These are phyloP conservation scores for Grammomys surdaster DNA, from an alignment of 2,113 vertebrate species.

Conservation along the genomic window DNA sequence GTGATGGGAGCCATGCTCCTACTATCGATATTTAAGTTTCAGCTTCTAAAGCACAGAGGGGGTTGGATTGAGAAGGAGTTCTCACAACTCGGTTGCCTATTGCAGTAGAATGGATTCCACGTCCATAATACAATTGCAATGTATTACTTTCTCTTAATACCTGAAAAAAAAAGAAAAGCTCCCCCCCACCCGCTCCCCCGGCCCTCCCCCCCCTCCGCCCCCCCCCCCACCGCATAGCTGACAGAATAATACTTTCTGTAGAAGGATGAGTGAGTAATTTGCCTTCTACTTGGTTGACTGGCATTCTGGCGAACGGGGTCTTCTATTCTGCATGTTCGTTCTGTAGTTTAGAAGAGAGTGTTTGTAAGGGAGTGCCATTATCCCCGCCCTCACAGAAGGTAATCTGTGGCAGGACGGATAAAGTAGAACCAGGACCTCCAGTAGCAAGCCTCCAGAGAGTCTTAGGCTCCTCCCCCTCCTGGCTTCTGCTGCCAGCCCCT, in stretches of 20 bases:
- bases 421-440: slow-evolving; percentile 54
- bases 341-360: slow-evolving; percentile 83
- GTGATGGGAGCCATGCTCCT: slow-evolving; percentile 6
- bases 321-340: slow-evolving; percentile 80
- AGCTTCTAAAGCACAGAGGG: slow-evolving; percentile 49
- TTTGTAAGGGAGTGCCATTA: slow-evolving; percentile 84
- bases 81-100: slow-evolving; percentile 37
- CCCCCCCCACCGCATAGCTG: slow-evolving; percentile 55
- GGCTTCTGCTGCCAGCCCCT: background rate
- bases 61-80: slow-evolving; percentile 48
- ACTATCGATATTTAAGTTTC: slow-evolving; percentile 48
- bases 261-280: slow-evolving; percentile 82
- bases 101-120: slow-evolving; percentile 13
- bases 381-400: slow-evolving; percentile 83
- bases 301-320: slow-evolving; percentile 82
- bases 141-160: slow-evolving; percentile 77
- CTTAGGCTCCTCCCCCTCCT: background rate
- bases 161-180: slow-evolving; percentile 75
- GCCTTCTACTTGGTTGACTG: slow-evolving; percentile 84
- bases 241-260: slow-evolving; percentile 80
- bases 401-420: slow-evolving; percentile 78
- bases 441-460: slow-evolving; percentile 52
- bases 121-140: slow-evolving; percentile 63
- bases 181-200: slow-evolving; percentile 1
- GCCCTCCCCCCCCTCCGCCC: too few species aligned